phyloP scores from a whole-genome alignment of 1,140 invertebrate species.

The Drosophila miranda region DNA sequence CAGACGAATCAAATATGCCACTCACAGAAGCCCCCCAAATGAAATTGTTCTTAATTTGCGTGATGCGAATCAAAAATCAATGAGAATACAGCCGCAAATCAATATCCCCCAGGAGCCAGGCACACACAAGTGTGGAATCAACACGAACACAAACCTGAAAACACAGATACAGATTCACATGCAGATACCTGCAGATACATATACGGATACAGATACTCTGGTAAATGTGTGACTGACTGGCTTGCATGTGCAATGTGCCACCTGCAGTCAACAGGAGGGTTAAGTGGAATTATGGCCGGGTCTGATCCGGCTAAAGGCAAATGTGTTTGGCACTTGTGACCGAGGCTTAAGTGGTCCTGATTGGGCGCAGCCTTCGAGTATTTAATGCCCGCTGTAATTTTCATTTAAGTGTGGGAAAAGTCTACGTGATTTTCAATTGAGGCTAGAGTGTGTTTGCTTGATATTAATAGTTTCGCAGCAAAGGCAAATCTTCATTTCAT shows the following conservation, averaged over 20 bases:
- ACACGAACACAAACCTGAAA: background rate
- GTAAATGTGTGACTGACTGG: background rate
- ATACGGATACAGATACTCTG: background rate
- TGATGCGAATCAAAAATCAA: slow-evolving; percentile 46
- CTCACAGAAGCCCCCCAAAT: slow-evolving; percentile 22
- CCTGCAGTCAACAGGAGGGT: slow-evolving; percentile 5
- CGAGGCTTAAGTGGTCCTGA: background rate
- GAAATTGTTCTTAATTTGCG: slow-evolving; percentile 51
- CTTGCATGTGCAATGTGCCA: slow-evolving; percentile 26
- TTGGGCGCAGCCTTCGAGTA: too few species aligned
- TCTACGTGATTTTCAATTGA: too few species aligned
- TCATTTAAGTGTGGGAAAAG: too few species aligned
- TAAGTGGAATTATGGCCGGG: slow-evolving; percentile 16
- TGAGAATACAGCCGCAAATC: slow-evolving; percentile 38
- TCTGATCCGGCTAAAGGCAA: slow-evolving; percentile 8
- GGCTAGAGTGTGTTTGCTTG: too few species aligned
- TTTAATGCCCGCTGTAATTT: too few species aligned
- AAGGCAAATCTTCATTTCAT: too few species aligned
- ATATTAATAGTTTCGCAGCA: too few species aligned
- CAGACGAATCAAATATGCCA: slow-evolving; percentile 29
- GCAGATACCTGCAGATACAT: slow-evolving; percentile 1
- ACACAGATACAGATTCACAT: background rate
- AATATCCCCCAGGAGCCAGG: slow-evolving; percentile 25
- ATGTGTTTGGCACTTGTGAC: slow-evolving; percentile 3
- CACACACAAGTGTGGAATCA: slow-evolving; percentile 11